Evolutionary conservation across 2,797 vertebrate species (phyloP).

Genomic region (Typhlichthys subterraneus): DNA sequence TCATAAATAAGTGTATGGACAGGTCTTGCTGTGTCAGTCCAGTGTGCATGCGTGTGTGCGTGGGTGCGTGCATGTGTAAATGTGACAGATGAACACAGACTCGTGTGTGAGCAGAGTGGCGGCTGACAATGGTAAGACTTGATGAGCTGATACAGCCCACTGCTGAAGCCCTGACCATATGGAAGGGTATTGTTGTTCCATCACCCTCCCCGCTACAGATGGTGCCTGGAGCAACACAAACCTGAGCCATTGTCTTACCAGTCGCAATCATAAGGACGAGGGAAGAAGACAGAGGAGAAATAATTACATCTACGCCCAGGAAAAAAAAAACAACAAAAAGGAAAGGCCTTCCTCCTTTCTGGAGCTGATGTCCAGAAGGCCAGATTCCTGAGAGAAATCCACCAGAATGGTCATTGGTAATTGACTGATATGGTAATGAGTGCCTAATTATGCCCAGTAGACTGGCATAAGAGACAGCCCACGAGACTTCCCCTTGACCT

Average conservation of each 20-base stretch:
- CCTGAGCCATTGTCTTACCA: conserved; percentile 76
- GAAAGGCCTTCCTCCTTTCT: conserved; percentile 5
- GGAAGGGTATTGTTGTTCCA: conserved; percentile 71
- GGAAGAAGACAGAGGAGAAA: conserved; percentile 57
- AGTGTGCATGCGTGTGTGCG: conserved; percentile 11
- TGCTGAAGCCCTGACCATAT: conserved; percentile 79
- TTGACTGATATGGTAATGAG: conserved; percentile 83
- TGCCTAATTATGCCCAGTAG: conserved; percentile 76
- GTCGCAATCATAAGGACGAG: conserved; percentile 73
- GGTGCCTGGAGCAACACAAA: conserved; percentile 74
- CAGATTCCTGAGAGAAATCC: conserved; percentile 82
- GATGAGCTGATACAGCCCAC: conserved; percentile 71
- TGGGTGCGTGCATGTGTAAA: conserved; percentile 21
- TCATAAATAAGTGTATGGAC: conserved; percentile 50
- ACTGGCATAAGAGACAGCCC: conserved; percentile 60
- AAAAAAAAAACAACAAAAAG: conserved; percentile 34
- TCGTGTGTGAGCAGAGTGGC: conserved; percentile 57
- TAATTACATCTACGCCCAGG: conserved; percentile 71
- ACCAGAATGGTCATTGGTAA: conserved; percentile 73
- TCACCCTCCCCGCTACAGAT: conserved; percentile 76
- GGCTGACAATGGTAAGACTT: conserved; percentile 74
- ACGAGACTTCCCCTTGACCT: conserved; percentile 74
- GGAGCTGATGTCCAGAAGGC: conserved; percentile 79
- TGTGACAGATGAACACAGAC: conserved; percentile 69
- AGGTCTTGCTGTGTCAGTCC: conserved; percentile 45